These are phyloP conservation scores for Benthosema pterotum DNA, from an alignment of 2,797 vertebrate genomes.

Conservation along the genomic window DNA sequence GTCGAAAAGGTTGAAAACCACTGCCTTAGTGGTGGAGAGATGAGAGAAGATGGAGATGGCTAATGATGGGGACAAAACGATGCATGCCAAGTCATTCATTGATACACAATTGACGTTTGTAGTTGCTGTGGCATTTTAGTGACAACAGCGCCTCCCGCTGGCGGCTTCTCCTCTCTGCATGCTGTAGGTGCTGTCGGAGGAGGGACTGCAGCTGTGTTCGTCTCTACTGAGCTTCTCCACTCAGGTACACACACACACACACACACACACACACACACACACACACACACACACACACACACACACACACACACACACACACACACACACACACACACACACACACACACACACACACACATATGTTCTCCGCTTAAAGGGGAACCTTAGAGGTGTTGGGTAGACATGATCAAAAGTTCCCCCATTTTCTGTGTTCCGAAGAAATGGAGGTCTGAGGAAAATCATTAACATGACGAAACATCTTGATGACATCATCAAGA, in stretches of 20 bases:
- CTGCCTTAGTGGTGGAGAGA: too few species aligned
- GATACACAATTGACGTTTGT: background rate
- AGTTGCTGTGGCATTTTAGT: slow-evolving; percentile 8
- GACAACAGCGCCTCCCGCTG: background rate
- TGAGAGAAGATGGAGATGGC: too few species aligned
- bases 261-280: background rate
- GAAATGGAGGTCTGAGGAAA: too few species aligned
- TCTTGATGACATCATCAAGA: too few species aligned
- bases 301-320: slow-evolving; percentile 19
- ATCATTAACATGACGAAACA: too few species aligned
- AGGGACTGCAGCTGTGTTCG: slow-evolving; percentile 90
- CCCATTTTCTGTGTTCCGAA: too few species aligned
- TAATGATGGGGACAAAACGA: background rate
- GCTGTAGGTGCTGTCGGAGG: slow-evolving; percentile 89
- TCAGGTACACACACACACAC: slow-evolving; percentile 81
- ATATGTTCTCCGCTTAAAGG: too few species aligned
- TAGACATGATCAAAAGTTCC: too few species aligned
- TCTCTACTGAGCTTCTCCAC: slow-evolving; percentile 86
- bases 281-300: background rate
- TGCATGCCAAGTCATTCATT: background rate
- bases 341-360: too few species aligned
- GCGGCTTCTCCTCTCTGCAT: slow-evolving; percentile 2
- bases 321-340: slow-evolving; percentile 24
- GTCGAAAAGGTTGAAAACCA: too few species aligned
- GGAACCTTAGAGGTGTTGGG: too few species aligned